Evolutionary conservation across 2,888 invertebrate genomes (phyloP).

Genomic region (Patella ulyssiponensis): DNA sequence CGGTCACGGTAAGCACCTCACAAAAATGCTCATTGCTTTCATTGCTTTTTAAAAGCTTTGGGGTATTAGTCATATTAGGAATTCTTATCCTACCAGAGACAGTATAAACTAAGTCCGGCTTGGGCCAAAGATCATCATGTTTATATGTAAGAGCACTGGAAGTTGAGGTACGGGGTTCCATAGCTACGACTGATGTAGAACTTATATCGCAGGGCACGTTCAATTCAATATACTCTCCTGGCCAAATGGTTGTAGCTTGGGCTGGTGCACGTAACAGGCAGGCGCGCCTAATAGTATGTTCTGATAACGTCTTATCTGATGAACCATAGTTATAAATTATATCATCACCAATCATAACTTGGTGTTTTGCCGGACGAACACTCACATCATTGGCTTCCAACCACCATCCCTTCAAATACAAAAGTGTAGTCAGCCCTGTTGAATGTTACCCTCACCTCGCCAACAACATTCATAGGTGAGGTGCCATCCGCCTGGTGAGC

Average conservation of each 20-base stretch:
- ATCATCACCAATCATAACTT: neutral
- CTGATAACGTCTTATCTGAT: neutral
- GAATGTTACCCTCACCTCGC: neutral
- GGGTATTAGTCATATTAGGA: neutral
- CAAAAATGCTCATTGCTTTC: conserved; percentile 18
- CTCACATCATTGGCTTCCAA: neutral
- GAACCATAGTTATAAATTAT: conserved; percentile 3
- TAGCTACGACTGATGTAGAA: neutral
- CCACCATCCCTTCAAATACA: neutral
- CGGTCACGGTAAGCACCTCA: neutral
- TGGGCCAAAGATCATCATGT: neutral
- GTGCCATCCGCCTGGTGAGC: neutral
- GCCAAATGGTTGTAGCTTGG: conserved; percentile 7
- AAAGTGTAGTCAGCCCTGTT: neutral
- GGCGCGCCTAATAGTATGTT: neutral
- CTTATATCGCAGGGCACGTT: neutral
- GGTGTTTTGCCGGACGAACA: neutral
- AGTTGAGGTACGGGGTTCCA: neutral
- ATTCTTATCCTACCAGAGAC: neutral
- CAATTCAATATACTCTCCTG: conserved; percentile 6
- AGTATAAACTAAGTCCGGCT: neutral
- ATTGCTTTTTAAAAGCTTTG: neutral
- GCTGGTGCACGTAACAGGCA: neutral
- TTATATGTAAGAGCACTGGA: neutral
- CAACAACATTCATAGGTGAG: no score